Conservation (phyloP, 2,888 invertebrate genomes). For the Tenthredo livida region DNA sequence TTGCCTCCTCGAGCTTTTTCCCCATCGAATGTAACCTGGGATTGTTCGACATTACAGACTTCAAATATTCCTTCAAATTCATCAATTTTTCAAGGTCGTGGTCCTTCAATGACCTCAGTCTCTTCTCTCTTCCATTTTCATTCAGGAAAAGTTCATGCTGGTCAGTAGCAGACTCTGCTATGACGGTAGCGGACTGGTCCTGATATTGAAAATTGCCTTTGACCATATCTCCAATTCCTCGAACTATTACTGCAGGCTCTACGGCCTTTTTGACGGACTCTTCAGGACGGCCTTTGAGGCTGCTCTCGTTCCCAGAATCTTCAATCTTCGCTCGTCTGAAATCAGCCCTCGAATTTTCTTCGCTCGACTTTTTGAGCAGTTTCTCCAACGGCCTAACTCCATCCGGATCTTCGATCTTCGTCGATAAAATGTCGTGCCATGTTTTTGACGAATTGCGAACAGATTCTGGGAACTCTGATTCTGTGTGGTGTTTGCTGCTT, state of each 20-base stretch:
- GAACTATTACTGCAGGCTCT: background rate
- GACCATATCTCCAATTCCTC: background rate
- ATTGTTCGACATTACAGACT: background rate
- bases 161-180: slow-evolving; percentile 22
- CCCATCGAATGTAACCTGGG: background rate
- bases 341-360: background rate
- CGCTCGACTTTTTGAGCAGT: background rate
- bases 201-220: slow-evolving; percentile 49
- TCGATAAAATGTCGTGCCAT: background rate
- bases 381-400: background rate
- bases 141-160: slow-evolving; percentile 27
- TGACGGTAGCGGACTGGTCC: slow-evolving; percentile 50
- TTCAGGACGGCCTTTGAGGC: background rate
- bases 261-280: background rate
- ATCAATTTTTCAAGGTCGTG: background rate
- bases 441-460: background rate
- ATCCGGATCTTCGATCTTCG: background rate
- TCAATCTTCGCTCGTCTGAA: background rate
- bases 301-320: background rate
- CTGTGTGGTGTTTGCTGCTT: background rate
- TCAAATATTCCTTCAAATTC: slow-evolving; percentile 2
- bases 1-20: background rate
- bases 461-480: background rate
- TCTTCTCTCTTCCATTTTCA: background rate
- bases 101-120: background rate